These are phyloP conservation scores for Odontamblyopus lacepedii DNA, from an alignment of 2,797 vertebrate species.

Conservation along the genomic window DNA sequence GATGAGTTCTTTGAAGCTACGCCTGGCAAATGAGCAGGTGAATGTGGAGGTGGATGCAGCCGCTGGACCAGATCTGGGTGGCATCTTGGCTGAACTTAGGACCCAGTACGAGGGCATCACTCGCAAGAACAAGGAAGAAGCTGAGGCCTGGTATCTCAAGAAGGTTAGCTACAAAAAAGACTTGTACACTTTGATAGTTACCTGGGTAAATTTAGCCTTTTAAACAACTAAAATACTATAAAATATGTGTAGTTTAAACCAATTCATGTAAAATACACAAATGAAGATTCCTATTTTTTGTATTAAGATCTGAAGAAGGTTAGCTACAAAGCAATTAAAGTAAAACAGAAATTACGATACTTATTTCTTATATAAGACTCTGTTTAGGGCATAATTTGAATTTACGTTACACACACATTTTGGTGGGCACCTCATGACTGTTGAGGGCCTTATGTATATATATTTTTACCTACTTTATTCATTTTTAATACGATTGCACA, in stretches of 20 bases:
- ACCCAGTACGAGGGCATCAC: constrained; percentile 82
- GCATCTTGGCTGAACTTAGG: constrained; percentile 78
- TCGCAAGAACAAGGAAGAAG: constrained; percentile 83
- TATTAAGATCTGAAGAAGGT: too few species aligned
- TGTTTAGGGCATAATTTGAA: not conserved
- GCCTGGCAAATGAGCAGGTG: constrained; percentile 76
- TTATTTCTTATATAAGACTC: too few species aligned
- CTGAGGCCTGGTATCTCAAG: constrained; percentile 81
- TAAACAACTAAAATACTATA: not conserved
- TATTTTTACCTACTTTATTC: too few species aligned
- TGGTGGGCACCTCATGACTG: not conserved
- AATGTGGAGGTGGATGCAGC: constrained; percentile 81
- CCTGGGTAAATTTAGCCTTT: not conserved
- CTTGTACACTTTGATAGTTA: not conserved
- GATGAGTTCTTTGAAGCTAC: constrained; percentile 61
- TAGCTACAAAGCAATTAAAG: too few species aligned
- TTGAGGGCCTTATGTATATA: too few species aligned
- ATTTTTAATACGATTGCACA: too few species aligned
- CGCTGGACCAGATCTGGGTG: constrained; percentile 79
- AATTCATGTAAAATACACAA: too few species aligned
- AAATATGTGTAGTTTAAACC: too few species aligned
- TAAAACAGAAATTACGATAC: too few species aligned
- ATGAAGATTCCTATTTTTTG: too few species aligned
- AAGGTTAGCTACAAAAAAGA: constrained; percentile 67
- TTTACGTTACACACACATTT: not conserved